Evolutionary conservation across 2,888 invertebrate species (phyloP), one percentile per base, ranked within the genome.

Genomic region (Heliconius cydno): DNA sequence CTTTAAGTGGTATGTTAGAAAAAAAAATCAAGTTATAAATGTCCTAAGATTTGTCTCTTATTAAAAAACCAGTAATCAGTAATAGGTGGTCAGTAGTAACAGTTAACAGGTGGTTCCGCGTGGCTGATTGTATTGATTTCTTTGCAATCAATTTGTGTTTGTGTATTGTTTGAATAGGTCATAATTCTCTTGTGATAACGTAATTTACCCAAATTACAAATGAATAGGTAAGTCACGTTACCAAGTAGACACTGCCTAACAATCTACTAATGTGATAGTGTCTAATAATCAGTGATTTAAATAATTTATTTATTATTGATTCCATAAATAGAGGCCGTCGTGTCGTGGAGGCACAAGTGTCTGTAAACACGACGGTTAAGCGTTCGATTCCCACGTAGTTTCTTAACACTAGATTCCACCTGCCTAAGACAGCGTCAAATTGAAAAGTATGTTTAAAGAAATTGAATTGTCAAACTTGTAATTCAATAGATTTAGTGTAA

Each of bases 121-220:
- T 38, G 15, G 60, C 46, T 34, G 76, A 82, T 60, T 60, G 76
- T 82, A 80, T 77, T 73, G 65, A 52, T 57, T 73, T 66, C 22
- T 78, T 52, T 41, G 46, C 66, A 28, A 15, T 74, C 41, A 66
- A 28, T 66, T n/a, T 19, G 10, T 25, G 65, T 74, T 57, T 74
- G 57, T 41, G 3, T 60, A 63, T 25, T 68, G 76, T 57, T 70
- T 77, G 0, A 10, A 38, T 77, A 77, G 77, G 77, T 60, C 77
- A 41, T 19, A 60, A 57, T 38, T 68, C 76, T 41, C 22, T 70
- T 70, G 38, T 70, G 63, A 65, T 46, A 46, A 57, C 38, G 70
- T 28, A 57, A 22, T 12, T 77, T 60, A 28, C 22, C 75, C 41
- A 38, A 65, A 74, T 74, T 63, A 38, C 22, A 38, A 72, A 30